Conservation (phyloP, 2,888 invertebrate species). For the Baronia brevicornis region DNA sequence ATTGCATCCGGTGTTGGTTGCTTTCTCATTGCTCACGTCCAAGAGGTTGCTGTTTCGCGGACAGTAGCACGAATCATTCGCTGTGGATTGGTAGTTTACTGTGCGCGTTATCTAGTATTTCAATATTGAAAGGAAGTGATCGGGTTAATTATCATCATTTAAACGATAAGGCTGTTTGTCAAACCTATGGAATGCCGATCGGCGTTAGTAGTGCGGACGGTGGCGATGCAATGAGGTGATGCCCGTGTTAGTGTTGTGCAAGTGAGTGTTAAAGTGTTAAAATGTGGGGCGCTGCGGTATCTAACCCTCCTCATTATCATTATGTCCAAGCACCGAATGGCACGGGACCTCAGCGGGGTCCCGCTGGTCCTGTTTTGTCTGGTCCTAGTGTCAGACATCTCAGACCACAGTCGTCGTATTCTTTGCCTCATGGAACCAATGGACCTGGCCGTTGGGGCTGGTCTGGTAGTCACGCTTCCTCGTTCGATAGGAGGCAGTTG, state of each 20-base stretch:
- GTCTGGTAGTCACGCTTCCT: slow-evolving; percentile 69
- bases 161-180: slow-evolving; percentile 47
- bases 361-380: slow-evolving; percentile 51
- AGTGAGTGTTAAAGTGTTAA: slow-evolving; percentile 28
- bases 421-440: slow-evolving; percentile 73
- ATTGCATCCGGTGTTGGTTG: slow-evolving; percentile 66
- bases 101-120: slow-evolving; percentile 47
- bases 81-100: slow-evolving; percentile 45
- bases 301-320: slow-evolving; percentile 63
- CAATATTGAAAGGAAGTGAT: slow-evolving; percentile 46
- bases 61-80: slow-evolving; percentile 60
- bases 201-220: slow-evolving; percentile 45
- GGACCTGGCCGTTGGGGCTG: slow-evolving; percentile 73
- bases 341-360: slow-evolving; percentile 46
- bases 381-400: slow-evolving; percentile 55
- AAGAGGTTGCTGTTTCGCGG: slow-evolving; percentile 62
- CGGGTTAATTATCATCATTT: slow-evolving; percentile 50
- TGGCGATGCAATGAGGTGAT: slow-evolving; percentile 57
- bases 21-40: slow-evolving; percentile 63
- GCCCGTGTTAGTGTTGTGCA: slow-evolving; percentile 28
- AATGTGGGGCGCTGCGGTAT: slow-evolving; percentile 70
- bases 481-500: slow-evolving; percentile 64
- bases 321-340: slow-evolving; percentile 55
- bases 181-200: slow-evolving; percentile 43
- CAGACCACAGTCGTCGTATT: slow-evolving; percentile 69